Conservation (phyloP, 2,888 invertebrate species). For the Arctia plantaginis region DNA sequence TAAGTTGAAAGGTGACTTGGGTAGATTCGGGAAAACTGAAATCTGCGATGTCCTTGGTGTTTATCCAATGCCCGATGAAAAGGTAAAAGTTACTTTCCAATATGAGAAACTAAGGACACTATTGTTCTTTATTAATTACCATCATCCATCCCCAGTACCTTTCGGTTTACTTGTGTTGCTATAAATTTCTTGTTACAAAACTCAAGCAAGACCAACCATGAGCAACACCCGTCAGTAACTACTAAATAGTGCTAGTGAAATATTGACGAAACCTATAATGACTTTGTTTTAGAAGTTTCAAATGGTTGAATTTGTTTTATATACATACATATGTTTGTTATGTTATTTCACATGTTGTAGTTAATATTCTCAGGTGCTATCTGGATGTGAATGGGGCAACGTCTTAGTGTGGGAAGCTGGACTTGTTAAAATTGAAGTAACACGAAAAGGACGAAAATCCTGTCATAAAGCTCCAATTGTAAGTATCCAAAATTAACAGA, state of each 20-base stretch:
- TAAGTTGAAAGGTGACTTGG: conserved; percentile 95
- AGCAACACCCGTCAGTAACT: too few species aligned
- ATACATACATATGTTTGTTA: neutral
- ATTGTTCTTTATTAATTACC: too few species aligned
- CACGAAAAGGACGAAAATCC: conserved; percentile 88
- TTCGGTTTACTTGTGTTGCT: too few species aligned
- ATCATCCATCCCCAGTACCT: too few species aligned
- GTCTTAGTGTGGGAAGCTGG: conserved; percentile 96
- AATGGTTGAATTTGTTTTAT: too few species aligned
- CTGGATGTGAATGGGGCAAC: conserved; percentile 97
- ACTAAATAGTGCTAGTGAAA: neutral
- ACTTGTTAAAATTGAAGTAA: conserved; percentile 94
- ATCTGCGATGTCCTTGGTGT: conserved; percentile 95
- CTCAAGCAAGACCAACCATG: too few species aligned
- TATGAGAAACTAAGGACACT: neutral
- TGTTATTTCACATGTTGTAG: neutral
- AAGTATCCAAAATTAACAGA: conserved; percentile 38
- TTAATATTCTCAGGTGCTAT: conserved; percentile 87
- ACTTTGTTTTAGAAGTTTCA: too few species aligned
- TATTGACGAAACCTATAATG: neutral
- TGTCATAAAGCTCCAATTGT: conserved; percentile 92
- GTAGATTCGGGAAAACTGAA: conserved; percentile 96
- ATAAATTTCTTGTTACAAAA: too few species aligned
- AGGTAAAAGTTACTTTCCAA: conserved; percentile 75
- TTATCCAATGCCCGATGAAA: conserved; percentile 95